These are phyloP conservation scores for Eristalinus sepulchralis DNA, from an alignment of 2,888 invertebrate genomes.

Conservation along the genomic window DNA sequence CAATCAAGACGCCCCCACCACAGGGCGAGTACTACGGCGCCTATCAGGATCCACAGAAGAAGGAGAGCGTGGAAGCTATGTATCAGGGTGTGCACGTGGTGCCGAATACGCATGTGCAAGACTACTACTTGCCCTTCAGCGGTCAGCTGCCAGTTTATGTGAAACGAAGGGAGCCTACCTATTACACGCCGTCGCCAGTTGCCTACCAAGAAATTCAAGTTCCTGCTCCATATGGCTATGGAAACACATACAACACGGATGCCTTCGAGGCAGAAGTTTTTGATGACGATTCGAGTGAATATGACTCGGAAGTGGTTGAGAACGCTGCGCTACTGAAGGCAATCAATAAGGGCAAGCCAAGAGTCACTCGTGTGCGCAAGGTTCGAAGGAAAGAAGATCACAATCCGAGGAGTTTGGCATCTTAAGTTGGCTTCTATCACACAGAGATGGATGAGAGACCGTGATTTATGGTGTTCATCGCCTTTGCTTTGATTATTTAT, in stretches of 20 bases:
- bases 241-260: not conserved
- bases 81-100: not conserved
- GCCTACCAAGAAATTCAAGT: not conserved
- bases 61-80: not conserved
- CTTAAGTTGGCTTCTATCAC: no score
- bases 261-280: not conserved
- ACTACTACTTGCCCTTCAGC: not conserved
- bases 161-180: not conserved
- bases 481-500: not conserved
- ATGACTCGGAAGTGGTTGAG: constrained; percentile 31
- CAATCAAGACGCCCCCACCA: not conserved
- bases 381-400: not conserved
- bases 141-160: not conserved
- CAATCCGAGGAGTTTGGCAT: not conserved
- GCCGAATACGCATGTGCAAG: not conserved
- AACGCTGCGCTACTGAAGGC: not conserved
- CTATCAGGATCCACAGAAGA: not conserved
- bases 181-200: not conserved
- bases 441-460: no score
- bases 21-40: constrained; percentile 23
- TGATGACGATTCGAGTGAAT: not conserved
- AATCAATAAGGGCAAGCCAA: not conserved
- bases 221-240: not conserved
- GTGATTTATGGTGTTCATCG: not conserved
- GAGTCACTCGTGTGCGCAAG: not conserved